Evolutionary conservation across 2,797 vertebrate species (phyloP), one percentile per base, ranked within the genome.

Genomic region (Helicolenus hilgendorfi): DNA sequence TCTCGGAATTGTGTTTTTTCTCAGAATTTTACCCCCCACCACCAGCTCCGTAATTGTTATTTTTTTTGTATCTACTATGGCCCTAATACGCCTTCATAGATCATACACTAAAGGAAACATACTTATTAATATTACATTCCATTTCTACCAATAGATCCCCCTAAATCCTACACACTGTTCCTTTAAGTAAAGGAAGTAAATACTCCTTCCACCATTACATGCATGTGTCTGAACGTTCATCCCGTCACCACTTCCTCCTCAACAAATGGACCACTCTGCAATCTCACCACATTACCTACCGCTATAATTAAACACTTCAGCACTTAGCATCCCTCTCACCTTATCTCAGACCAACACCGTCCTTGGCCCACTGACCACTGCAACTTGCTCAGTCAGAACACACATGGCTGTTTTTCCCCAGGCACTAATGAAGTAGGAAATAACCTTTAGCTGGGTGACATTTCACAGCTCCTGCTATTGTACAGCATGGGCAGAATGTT

Each of bases 401-500:
- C 65, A 7, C 79, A 13, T 36, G n/a, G 49, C 53, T 29, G 53
- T 59, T 81, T 59, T 78, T 59, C 38, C 35, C 31, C 1, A 13
- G 14, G 72, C 70, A n/a, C 67, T 82, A 84, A 88, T 85, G 85
- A 90, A 89, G 87, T 15, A 91, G 83, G 84, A 90, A 91, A 87
- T 87, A 91, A 92, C 94, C 91, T 94, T 93, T 91, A 84, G 91
- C 87, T 18, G 80, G 72, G 89, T 87, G 93, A 91, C 93, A 92
- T 94, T 94, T 94, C 89, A 90, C 87, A 81, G 85, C 88, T 88
- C 85, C 83, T 24, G 75, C 81, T 83, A 45, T 83, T 82, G 86
- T 85, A 41, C 59, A 22, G 70, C 63, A 67, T 7, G 20, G 20
- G 79, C 59, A 41, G 72, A 83, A 64, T 79, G 72, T 77, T 72